phyloP scores from a whole-genome alignment of 2,888 invertebrate species.

The Ceratothoa steindachneri region DNA sequence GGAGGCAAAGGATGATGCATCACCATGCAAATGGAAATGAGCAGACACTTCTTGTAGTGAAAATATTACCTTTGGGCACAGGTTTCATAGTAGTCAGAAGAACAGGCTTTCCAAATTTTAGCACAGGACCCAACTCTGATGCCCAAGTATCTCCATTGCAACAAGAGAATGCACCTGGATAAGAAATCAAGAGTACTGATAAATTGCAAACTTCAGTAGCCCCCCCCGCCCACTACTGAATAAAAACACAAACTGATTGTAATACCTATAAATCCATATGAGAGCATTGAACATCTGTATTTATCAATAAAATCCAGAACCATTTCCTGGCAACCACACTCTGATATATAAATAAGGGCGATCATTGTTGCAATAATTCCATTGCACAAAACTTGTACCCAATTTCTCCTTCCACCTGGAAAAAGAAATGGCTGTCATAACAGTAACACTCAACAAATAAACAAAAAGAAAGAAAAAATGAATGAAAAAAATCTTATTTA shows the following conservation, averaged over 20 bases:
- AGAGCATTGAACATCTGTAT: slow-evolving; percentile 57
- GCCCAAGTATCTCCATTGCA: slow-evolving; percentile 88
- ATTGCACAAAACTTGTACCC: slow-evolving; percentile 86
- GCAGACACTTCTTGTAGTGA: no score
- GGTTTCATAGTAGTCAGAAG: slow-evolving; percentile 68
- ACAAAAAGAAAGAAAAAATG: no score
- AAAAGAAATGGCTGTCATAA: no score
- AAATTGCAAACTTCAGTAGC: not conserved
- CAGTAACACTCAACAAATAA: no score
- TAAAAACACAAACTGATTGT: no score
- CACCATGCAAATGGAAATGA: no score
- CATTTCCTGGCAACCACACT: slow-evolving; percentile 71
- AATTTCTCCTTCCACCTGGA: slow-evolving; percentile 75
- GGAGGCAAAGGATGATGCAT: no score
- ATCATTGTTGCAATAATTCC: slow-evolving; percentile 79
- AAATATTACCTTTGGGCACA: slow-evolving; percentile 76
- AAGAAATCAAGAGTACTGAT: not conserved
- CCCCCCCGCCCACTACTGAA: no score
- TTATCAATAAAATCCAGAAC: slow-evolving; percentile 71
- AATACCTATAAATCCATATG: not conserved
- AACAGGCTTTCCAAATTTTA: slow-evolving; percentile 65
- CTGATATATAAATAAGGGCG: slow-evolving; percentile 70
- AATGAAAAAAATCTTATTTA: no score
- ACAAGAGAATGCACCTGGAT: slow-evolving; percentile 72
- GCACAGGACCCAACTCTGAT: slow-evolving; percentile 76